Conservation (phyloP, 2,113 vertebrate species). For the Rhinoderma darwinii region DNA sequence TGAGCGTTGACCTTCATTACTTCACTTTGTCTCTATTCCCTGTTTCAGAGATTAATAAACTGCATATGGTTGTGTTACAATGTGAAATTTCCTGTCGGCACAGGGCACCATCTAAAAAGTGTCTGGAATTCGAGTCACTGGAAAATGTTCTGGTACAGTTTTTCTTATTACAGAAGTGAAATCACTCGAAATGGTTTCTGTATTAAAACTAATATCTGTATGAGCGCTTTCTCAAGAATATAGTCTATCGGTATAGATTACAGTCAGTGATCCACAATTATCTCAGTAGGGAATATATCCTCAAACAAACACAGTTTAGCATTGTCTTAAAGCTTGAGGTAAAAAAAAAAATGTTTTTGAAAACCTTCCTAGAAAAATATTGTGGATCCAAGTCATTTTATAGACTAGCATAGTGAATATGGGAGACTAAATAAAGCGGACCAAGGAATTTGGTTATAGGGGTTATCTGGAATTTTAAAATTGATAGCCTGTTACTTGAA, state of each 20-base stretch:
- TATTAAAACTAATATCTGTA: conserved; percentile 17
- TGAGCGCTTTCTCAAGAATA: background rate
- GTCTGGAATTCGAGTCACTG: background rate
- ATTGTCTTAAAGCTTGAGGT: background rate
- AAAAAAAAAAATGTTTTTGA: background rate
- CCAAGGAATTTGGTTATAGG: too few species aligned
- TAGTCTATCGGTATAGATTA: background rate
- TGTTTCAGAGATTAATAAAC: conserved; percentile 13
- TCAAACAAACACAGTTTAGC: background rate
- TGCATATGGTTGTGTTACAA: conserved; percentile 28
- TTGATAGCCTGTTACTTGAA: too few species aligned
- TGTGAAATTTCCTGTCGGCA: background rate
- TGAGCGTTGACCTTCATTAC: conserved; percentile 34
- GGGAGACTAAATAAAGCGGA: too few species aligned
- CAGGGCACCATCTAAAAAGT: background rate
- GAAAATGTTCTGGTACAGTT: conserved; percentile 19
- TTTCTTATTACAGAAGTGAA: background rate
- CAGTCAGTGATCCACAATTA: conserved; percentile 35
- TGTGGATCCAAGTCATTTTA: background rate
- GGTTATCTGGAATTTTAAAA: too few species aligned
- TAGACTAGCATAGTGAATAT: background rate
- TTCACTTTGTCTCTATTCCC: conserved; percentile 31
- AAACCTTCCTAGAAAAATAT: background rate
- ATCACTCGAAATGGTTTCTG: conserved; percentile 22
- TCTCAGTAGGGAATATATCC: background rate